Base-by-base conservation (phyloP, 2,113 vertebrate species). In the Rhinolophus sinicus region DNA sequence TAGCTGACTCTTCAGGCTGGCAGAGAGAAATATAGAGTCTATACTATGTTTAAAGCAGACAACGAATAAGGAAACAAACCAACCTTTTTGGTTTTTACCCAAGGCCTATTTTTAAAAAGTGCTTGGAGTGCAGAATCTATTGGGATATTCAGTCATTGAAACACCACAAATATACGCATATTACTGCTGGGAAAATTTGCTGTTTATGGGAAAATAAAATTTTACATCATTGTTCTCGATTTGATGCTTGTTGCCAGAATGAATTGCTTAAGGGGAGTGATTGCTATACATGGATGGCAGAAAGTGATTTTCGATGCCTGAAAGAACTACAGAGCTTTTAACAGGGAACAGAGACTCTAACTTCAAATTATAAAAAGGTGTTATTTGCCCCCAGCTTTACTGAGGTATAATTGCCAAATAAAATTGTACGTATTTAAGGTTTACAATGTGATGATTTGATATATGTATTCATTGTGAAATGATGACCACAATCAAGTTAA, bases 161-260 rank as follows among this genome's bases (percentile, higher is more conserved):
- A 92, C 22, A 40, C 33, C 69, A 77, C 58, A 73, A 24, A 64
- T 50, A 50, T 50, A 50, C 9, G 47, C 19, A 22, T 52, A 58
- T 58, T 81, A 67, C 73, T 92, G 8, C 62, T 75, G 40, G 91
- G 88, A 95, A 75, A 97, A 95, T 28, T 77, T 69, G 22, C 72
- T 81, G 35, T 64, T 90, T 73, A 58, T 56, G 47, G n/a, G 84
- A 82, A 96, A 97, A 95, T 95, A 91, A 82, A 97, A 70, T 94
- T 96, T 95, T 86, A 86, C 33, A 44, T 81, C 58, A 22, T 89
- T 93, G 83, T 92, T 95, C 58, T 92, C 58, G 60, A 7, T n/a
- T 88, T 86, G 83, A 67, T 67, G 81, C 44, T 93, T 73, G 50
- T 88, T 88, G 80, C 75, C 90, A 83, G 76, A 69, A 83, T 81